phyloP scores from a whole-genome alignment of 35 echinoderm and acorn worm genomes.

The Ophiothrix spiculata region DNA sequence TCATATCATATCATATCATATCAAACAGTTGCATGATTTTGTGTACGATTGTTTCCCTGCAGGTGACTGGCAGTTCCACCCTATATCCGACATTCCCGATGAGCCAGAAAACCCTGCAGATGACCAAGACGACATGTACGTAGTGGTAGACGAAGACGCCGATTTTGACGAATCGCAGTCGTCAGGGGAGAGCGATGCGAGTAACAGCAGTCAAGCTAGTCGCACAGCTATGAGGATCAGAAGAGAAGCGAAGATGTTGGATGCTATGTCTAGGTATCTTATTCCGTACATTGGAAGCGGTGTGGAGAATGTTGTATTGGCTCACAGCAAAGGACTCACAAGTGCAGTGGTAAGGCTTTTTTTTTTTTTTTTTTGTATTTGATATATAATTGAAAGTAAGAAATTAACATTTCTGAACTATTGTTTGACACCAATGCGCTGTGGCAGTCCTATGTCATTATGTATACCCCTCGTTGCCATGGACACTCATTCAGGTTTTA shows the following conservation, averaged over 20 bases:
- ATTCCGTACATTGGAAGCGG: slow-evolving; percentile 70
- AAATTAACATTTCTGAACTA: too few species aligned
- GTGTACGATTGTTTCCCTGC: too few species aligned
- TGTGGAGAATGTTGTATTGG: slow-evolving; percentile 61
- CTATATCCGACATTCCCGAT: background rate
- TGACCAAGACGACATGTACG: slow-evolving; percentile 35
- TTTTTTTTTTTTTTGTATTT: too few species aligned
- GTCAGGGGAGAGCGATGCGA: slow-evolving; percentile 74
- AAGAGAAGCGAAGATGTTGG: slow-evolving; percentile 78
- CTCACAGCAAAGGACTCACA: slow-evolving; percentile 72
- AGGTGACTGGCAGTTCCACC: slow-evolving; percentile 85
- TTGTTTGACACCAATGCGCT: too few species aligned
- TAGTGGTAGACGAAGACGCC: slow-evolving; percentile 84
- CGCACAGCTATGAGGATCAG: slow-evolving; percentile 40
- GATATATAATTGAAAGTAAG: background rate
- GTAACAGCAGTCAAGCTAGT: slow-evolving; percentile 14
- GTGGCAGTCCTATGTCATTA: too few species aligned
- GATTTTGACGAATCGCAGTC: slow-evolving; percentile 91
- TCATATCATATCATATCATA: too few species aligned
- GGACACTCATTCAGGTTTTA: too few species aligned
- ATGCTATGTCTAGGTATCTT: slow-evolving; percentile 70
- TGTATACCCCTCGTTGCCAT: too few species aligned
- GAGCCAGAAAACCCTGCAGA: slow-evolving; percentile 26
- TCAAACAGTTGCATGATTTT: too few species aligned
- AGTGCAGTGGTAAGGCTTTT: slow-evolving; percentile 77